Percentiles rank a stretch among this genome's conserved stretches.
Evolutionary conservation across 2,888 invertebrate genomes (phyloP).

Genomic region (Hedya salicella): DNA sequence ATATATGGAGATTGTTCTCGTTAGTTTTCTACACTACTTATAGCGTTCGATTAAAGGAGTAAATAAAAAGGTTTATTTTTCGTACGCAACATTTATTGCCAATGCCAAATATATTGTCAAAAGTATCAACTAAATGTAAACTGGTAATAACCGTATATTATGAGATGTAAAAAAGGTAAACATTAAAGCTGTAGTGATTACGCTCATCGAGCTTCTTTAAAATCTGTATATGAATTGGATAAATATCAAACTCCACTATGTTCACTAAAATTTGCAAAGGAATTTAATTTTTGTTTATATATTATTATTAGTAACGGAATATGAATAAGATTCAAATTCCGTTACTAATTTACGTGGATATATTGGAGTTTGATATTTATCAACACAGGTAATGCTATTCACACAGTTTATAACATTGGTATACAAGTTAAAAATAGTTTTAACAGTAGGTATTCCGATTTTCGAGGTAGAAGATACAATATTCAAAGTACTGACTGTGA

Average conservation of each 20-base stretch:
- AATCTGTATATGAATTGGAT: neutral
- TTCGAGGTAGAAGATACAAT: neutral
- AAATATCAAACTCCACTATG: too few relatives aligned
- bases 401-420: neutral
- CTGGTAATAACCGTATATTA: conserved; percentile 34
- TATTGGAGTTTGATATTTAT: too few relatives aligned
- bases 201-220: neutral
- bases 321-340: too few relatives aligned
- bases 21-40: too few relatives aligned
- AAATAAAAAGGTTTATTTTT: conserved; percentile 11
- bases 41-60: neutral
- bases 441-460: neutral
- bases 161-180: conserved; percentile 17
- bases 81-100: conserved; percentile 36
- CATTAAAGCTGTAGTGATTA: conserved; percentile 35
- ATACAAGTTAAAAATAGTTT: conserved; percentile 2
- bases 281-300: too few relatives aligned
- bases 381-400: too few relatives aligned
- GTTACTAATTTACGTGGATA: too few relatives aligned
- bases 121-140: conserved; percentile 25
- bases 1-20: too few relatives aligned
- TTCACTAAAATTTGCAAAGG: too few relatives aligned
- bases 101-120: conserved; percentile 36
- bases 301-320: too few relatives aligned
- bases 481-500: neutral